Conservation (phyloP, 2,888 invertebrate species). For the Drosophila yooni region DNA sequence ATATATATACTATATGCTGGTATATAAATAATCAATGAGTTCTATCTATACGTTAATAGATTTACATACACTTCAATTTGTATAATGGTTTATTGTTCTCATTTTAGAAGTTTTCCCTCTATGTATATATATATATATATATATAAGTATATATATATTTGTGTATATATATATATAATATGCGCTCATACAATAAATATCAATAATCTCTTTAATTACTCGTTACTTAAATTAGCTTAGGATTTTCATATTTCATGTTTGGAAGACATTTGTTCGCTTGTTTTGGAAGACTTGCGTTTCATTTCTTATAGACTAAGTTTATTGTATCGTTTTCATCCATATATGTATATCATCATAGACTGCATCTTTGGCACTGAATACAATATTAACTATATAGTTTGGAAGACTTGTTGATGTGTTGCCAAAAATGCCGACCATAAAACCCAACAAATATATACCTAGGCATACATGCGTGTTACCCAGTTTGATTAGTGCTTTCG, state of each 20-base stretch:
- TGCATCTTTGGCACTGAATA: conserved; percentile 31
- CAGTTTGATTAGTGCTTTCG: conserved; percentile 43
- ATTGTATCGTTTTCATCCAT: conserved; percentile 40
- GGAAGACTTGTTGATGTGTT: conserved; percentile 39
- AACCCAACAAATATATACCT: conserved; percentile 40
- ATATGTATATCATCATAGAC: conserved; percentile 9
- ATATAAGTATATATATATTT: conserved; percentile 33
- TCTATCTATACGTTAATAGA: conserved; percentile 71
- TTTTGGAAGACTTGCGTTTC: conserved; percentile 82
- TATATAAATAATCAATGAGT: conserved; percentile 75
- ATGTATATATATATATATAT: conserved; percentile 41
- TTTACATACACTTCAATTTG: conserved; percentile 62
- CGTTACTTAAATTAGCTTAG: conserved; percentile 60
- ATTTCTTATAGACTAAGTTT: conserved; percentile 71
- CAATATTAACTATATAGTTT: conserved; percentile 26
- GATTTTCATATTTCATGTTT: conserved; percentile 61
- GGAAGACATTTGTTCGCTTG: conserved; percentile 81
- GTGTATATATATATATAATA: conserved; percentile 44
- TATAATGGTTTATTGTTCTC: conserved; percentile 63
- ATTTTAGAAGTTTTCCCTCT: conserved; percentile 34
- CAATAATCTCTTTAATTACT: conserved; percentile 52
- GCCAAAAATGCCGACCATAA: conserved; percentile 36
- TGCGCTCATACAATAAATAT: conserved; percentile 67
- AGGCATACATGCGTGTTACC: conserved; percentile 7
- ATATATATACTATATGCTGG: conserved; percentile 56